Percentiles rank a stretch among this genome's conserved stretches.
Evolutionary conservation across 2,797 vertebrate genomes (phyloP).

Genomic region (Lacerta bilineata): DNA sequence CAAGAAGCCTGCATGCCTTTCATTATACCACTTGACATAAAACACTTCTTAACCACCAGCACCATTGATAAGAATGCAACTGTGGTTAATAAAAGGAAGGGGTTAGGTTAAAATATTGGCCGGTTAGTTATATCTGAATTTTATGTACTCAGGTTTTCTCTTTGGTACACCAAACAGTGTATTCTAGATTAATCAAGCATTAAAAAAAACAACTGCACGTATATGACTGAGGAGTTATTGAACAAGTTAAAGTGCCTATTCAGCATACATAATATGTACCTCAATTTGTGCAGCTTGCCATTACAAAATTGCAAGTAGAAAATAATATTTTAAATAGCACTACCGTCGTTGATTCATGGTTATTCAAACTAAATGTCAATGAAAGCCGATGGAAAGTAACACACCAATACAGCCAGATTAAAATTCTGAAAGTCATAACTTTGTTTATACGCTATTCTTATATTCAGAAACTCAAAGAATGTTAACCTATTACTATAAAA

Average conservation of each 20-base stretch:
- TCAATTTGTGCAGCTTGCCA: constrained; percentile 26
- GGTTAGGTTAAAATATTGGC: constrained; percentile 14
- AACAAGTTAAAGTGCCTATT: not conserved
- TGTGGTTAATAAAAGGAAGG: constrained; percentile 11
- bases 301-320: constrained; percentile 35
- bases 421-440: constrained; percentile 43
- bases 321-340: constrained; percentile 33
- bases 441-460: constrained; percentile 44
- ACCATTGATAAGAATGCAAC: not conserved
- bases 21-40: not conserved
- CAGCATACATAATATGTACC: not conserved
- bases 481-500: not conserved
- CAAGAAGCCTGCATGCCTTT: not conserved
- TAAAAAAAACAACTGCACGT: constrained; percentile 5
- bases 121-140: constrained; percentile 18
- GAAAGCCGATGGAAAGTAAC: constrained; percentile 65
- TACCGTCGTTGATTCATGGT: constrained; percentile 53
- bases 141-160: constrained; percentile 33
- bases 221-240: not conserved
- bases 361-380: constrained; percentile 63
- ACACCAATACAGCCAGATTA: constrained; percentile 16
- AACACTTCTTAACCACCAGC: not conserved
- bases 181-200: not conserved
- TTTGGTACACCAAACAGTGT: not conserved
- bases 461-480: constrained; percentile 3